Percentiles rank a stretch among this genome's conserved stretches.
Conservation (phyloP, 2,888 invertebrate species). For the Orchesellides sinensis region DNA sequence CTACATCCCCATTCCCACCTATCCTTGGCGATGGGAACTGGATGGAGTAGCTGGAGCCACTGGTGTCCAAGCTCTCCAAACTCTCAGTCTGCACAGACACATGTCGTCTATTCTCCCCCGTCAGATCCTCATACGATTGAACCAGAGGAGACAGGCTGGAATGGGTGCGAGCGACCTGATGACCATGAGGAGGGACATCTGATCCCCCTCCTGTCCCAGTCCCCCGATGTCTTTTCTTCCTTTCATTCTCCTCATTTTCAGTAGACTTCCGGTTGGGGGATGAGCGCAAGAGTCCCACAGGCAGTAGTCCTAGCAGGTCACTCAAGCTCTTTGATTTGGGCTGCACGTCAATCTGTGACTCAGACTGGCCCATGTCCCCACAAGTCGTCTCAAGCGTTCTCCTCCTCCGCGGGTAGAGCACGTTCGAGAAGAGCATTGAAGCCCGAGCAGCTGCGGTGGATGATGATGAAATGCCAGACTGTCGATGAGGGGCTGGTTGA, state of each 20-base stretch:
- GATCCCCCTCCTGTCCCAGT: constrained; percentile 24
- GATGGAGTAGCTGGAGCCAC: background rate
- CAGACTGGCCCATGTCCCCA: constrained; percentile 42
- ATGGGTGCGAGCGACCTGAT: background rate
- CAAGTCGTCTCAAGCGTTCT: constrained; percentile 72
- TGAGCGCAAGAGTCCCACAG: constrained; percentile 81
- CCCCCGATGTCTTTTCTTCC: constrained; percentile 23
- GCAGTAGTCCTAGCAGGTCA: constrained; percentile 82
- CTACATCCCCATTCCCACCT: too few species aligned
- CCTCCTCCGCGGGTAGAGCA: constrained; percentile 70
- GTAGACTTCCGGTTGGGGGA: constrained; percentile 75
- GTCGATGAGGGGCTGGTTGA: constrained; percentile 32
- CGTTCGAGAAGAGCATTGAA: constrained; percentile 64
- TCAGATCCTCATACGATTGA: constrained; percentile 41
- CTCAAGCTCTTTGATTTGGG: constrained; percentile 90
- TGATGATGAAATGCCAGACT: constrained; percentile 15
- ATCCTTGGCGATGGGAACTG: background rate
- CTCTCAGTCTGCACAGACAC: constrained; percentile 67
- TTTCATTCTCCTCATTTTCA: constrained; percentile 21
- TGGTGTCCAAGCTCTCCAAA: constrained; percentile 71
- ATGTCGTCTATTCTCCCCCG: constrained; percentile 38
- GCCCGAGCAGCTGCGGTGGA: constrained; percentile 46
- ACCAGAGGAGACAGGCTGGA: constrained; percentile 30
- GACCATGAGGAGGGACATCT: background rate
- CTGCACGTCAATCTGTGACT: constrained; percentile 66